Base-by-base conservation (phyloP, 2,888 invertebrate species). In the Drosophila mulleri region DNA sequence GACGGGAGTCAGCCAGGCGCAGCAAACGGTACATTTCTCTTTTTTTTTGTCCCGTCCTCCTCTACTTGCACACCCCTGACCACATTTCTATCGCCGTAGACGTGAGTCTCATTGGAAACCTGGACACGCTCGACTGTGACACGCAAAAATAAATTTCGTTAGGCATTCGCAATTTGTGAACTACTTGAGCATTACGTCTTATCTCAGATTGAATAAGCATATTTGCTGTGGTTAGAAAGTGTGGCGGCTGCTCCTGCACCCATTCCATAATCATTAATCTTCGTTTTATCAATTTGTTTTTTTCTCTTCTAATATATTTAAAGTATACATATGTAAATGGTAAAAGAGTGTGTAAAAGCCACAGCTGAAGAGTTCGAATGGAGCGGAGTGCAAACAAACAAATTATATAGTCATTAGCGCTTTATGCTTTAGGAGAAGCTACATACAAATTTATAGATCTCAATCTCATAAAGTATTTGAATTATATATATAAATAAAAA, bases 121-220 rank as follows among this genome's bases (percentile, higher is more conserved):
- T 88, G 83, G 86, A 88, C 83, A 85, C 86, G 86, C 88, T 88
- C 69, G 65, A 88, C 60, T 85, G 87, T 88, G 79, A 87, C 71
- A 79, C 67, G 83, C 70, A 71, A 72, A 69, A 69, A 69, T 65
- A 84, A 83, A 81, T 79, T 81, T 83, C 74, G 83, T 79, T 88
- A 72, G 82, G 61, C 67, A 41, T 47, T 60, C 54, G 57, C 56
- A 71, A 75, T 83, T 59, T 70, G 58, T 72, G 44, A 80, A 72
- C 67, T 69, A 84, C 80, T 72, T 87, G 77, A 65, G 69, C 82
- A 87, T 84, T 84, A 84, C 89, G 87, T 88, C 87, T 84, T 84
- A 83, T 84, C 82, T 70, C 16, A 72, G 89, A 89, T 84, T 84
- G 79, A 83, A 88, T 84, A 84, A 84, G 84, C 76, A 54, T 52